Percentiles rank a stretch among this genome's conserved stretches.
Conservation (phyloP, 2,797 vertebrate genomes). For the Anableps anableps region DNA sequence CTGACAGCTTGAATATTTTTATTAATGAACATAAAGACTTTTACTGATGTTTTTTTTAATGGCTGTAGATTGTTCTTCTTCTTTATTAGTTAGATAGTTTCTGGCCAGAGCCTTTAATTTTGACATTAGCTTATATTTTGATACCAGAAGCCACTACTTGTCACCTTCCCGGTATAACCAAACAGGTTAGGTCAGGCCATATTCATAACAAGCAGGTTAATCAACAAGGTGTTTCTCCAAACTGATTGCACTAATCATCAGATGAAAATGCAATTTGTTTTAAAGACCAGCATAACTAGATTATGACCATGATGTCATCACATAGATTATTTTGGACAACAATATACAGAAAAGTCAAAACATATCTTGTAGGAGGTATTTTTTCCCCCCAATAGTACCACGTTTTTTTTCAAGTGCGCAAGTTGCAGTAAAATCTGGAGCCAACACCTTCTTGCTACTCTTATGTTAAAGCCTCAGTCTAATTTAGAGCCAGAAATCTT, state of each 20-base stretch:
- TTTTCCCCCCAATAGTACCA: slow-evolving; percentile 15
- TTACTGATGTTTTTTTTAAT: not conserved
- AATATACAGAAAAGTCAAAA: not conserved
- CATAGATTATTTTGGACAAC: not conserved
- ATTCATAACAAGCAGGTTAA: not conserved
- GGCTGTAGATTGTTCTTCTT: not conserved
- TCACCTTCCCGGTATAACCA: not conserved
- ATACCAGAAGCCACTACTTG: not conserved
- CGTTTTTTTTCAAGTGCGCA: slow-evolving; percentile 11
- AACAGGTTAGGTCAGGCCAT: not conserved
- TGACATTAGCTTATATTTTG: not conserved
- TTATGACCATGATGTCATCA: not conserved
- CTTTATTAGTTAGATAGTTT: not conserved
- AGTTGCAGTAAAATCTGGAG: slow-evolving; percentile 4
- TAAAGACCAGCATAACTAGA: not conserved
- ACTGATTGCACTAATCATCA: not conserved
- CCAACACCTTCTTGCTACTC: slow-evolving; percentile 13
- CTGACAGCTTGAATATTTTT: not conserved
- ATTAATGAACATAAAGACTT: not conserved
- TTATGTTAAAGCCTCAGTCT: slow-evolving; percentile 31
- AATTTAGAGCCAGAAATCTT: slow-evolving; percentile 30
- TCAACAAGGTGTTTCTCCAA: not conserved
- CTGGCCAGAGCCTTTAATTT: not conserved
- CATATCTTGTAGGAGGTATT: not conserved
- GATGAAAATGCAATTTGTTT: not conserved